phyloP scores from a whole-genome alignment of 2,888 invertebrate genomes.

The Coelinius sp. region DNA sequence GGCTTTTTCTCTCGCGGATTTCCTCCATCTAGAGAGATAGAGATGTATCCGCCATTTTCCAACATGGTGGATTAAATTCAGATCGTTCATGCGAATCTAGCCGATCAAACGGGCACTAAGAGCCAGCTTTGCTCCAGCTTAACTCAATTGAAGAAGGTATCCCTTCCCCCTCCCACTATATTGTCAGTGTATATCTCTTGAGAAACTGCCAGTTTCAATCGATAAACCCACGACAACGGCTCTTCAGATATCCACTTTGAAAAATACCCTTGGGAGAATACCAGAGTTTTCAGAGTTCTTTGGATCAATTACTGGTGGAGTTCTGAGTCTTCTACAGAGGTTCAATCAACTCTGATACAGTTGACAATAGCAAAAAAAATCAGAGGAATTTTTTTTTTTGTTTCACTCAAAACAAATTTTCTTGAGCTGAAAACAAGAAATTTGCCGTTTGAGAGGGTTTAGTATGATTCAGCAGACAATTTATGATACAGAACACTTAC shows the following conservation, averaged over 20 bases:
- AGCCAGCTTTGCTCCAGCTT: slow-evolving; percentile 57
- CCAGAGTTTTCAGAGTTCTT: slow-evolving; percentile 33
- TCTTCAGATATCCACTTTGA: slow-evolving; percentile 61
- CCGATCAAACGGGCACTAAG: slow-evolving; percentile 70
- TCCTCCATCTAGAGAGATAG: slow-evolving; percentile 46
- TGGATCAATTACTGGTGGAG: not conserved
- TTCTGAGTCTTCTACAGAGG: not conserved
- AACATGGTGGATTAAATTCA: slow-evolving; percentile 50
- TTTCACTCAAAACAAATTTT: too few relatives aligned
- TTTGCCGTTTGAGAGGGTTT: too few relatives aligned
- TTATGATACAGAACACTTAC: not conserved
- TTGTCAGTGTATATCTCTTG: slow-evolving; percentile 49
- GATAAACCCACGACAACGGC: slow-evolving; percentile 65
- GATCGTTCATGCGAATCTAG: slow-evolving; percentile 70
- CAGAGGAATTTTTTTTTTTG: too few relatives aligned
- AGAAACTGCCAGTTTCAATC: slow-evolving; percentile 64
- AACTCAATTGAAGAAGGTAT: not conserved
- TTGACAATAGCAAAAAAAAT: too few relatives aligned
- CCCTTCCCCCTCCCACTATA: slow-evolving; percentile 38
- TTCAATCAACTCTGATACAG: too few relatives aligned
- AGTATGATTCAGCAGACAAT: too few relatives aligned
- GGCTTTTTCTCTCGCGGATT: slow-evolving; percentile 13
- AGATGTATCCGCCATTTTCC: slow-evolving; percentile 48
- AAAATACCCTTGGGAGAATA: slow-evolving; percentile 37
- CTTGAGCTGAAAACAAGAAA: too few relatives aligned